phyloP scores from a whole-genome alignment of 2,888 invertebrate species.

The Agonopterix arenella region DNA sequence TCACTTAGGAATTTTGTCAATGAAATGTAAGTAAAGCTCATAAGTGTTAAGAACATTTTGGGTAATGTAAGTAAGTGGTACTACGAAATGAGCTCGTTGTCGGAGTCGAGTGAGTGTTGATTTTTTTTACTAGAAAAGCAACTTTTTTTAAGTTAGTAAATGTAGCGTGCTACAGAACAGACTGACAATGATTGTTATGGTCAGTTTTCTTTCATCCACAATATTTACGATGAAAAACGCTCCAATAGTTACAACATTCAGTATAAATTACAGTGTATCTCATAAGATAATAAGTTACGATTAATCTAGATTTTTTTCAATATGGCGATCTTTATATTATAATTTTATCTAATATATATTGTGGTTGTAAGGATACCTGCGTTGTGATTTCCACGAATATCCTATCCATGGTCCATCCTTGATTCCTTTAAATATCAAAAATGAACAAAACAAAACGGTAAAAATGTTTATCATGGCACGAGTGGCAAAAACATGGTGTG shows the following conservation, averaged over 20 bases:
- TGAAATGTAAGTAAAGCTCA: constrained; percentile 68
- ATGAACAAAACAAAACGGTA: constrained; percentile 23
- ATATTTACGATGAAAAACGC: constrained; percentile 65
- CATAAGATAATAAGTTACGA: constrained; percentile 74
- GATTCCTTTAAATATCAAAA: constrained; percentile 30
- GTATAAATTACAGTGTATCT: constrained; percentile 76
- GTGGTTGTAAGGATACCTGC: constrained; percentile 82
- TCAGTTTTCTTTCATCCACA: constrained; percentile 77
- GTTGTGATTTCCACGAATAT: constrained; percentile 71
- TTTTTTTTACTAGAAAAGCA: constrained; percentile 63
- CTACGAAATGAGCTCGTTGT: constrained; percentile 69
- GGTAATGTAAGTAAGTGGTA: constrained; percentile 69
- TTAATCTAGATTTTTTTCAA: constrained; percentile 77
- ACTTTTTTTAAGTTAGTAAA: constrained; percentile 68
- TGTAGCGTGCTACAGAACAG: constrained; percentile 68
- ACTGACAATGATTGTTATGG: constrained; percentile 62
- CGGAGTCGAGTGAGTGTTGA: constrained; percentile 67
- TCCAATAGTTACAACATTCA: constrained; percentile 67
- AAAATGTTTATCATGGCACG: constrained; percentile 38
- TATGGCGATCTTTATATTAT: constrained; percentile 78
- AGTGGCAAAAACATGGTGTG: constrained; percentile 59
- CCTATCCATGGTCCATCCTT: constrained; percentile 53
- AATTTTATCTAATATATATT: constrained; percentile 83
- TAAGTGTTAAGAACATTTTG: constrained; percentile 72
- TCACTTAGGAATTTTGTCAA: constrained; percentile 59